Evolutionary conservation across 2,113 vertebrate genomes (phyloP).

Genomic region (Saguinus imperator): DNA sequence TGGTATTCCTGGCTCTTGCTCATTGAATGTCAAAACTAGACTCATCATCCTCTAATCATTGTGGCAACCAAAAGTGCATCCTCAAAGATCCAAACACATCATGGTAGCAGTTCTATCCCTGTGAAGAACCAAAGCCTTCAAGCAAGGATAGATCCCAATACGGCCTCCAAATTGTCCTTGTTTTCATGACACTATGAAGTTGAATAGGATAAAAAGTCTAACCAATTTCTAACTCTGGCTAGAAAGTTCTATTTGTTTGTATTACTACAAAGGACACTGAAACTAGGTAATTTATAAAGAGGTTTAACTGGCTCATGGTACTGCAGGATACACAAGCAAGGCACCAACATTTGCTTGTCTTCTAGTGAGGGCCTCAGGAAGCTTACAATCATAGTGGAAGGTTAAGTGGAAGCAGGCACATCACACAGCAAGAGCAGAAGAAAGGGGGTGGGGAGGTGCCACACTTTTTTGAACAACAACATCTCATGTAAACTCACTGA

Average conservation of each 20-base stretch:
- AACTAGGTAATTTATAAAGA: too few species aligned
- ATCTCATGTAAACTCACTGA: too few species aligned
- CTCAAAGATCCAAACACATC: not conserved
- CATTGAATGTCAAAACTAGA: not conserved
- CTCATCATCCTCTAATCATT: not conserved
- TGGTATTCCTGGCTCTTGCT: not conserved
- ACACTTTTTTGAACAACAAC: too few species aligned
- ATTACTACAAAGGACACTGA: too few species aligned
- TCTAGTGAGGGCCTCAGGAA: too few species aligned
- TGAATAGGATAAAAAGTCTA: slow-evolving; percentile 16
- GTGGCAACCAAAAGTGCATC: not conserved
- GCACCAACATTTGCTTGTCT: too few species aligned
- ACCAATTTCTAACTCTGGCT: slow-evolving; percentile 30
- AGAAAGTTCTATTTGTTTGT: not conserved
- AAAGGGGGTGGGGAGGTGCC: too few species aligned
- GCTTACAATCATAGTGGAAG: too few species aligned
- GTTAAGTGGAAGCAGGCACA: too few species aligned
- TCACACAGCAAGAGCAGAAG: too few species aligned
- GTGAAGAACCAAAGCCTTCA: not conserved
- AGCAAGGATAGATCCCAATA: not conserved
- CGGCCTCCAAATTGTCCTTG: not conserved
- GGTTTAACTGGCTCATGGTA: too few species aligned
- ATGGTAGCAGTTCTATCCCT: not conserved
- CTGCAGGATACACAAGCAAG: too few species aligned
- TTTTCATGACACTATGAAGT: slow-evolving; percentile 40